Evolutionary conservation across 2,797 vertebrate genomes (phyloP).

Genomic region (Pangasius larnaudii): DNA sequence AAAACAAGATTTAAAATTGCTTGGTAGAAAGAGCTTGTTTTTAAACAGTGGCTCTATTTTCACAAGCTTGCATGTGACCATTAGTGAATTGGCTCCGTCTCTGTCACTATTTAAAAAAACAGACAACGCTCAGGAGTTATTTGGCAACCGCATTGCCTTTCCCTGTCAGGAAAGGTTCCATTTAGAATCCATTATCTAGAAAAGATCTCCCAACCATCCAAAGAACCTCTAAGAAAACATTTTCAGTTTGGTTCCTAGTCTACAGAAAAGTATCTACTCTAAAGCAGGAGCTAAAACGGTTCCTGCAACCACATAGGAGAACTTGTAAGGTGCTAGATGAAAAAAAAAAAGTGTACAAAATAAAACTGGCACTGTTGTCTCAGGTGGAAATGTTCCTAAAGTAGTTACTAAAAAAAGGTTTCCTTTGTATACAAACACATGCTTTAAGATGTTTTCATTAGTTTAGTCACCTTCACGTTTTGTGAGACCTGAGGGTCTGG

Average conservation of each 20-base stretch:
- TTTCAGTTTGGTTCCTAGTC: neutral
- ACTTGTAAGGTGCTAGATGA: neutral
- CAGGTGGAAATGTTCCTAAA: neutral
- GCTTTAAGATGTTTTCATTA: neutral
- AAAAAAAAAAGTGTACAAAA: neutral
- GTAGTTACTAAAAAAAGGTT: neutral
- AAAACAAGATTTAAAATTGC: neutral
- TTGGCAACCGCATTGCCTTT: neutral
- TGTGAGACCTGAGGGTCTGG: neutral
- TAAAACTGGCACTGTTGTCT: neutral
- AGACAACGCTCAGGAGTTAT: slow-evolving; percentile 7
- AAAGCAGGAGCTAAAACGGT: neutral
- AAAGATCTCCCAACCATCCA: neutral
- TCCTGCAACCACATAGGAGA: neutral
- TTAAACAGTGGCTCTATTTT: neutral
- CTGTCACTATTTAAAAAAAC: neutral
- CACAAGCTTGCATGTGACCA: no score
- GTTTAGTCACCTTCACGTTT: neutral
- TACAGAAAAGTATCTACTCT: neutral
- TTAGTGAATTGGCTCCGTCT: neutral
- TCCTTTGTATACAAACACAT: neutral
- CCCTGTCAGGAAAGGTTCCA: slow-evolving; percentile 16
- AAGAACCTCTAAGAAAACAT: neutral
- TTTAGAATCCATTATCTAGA: neutral
- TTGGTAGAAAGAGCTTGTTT: neutral